Evolutionary conservation across 2,113 vertebrate species (phyloP).

Genomic region (Steatornis caripensis): DNA sequence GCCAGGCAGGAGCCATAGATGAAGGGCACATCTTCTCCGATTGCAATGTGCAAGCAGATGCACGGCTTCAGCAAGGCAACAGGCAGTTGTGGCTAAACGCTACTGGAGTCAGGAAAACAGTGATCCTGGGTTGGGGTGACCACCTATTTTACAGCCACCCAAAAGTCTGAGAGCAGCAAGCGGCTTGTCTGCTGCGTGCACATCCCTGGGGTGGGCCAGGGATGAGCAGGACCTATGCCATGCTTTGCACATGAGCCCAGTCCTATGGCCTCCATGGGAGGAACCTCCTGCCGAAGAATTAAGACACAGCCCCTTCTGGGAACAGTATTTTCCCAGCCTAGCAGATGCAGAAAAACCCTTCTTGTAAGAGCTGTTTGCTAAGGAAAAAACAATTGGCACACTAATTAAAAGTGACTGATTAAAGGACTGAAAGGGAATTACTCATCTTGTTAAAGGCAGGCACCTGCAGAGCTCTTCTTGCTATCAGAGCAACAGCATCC

Average conservation of each 20-base stretch:
- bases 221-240: background rate
- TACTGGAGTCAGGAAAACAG: background rate
- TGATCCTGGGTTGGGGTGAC: background rate
- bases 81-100: background rate
- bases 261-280: background rate
- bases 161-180: background rate
- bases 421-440: constrained; percentile 39
- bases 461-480: constrained; percentile 18
- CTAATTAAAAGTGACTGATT: constrained; percentile 50
- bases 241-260: background rate
- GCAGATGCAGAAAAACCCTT: background rate
- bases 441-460: constrained; percentile 24
- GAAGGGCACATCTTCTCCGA: background rate
- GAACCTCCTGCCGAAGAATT: background rate
- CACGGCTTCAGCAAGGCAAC: background rate
- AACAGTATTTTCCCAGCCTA: background rate
- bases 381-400: constrained; percentile 18
- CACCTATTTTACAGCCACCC: background rate
- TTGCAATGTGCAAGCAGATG: background rate
- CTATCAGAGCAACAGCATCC: background rate
- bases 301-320: background rate
- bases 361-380: constrained; percentile 25
- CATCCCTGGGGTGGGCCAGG: background rate
- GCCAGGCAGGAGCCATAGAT: background rate
- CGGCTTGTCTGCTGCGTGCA: background rate